phyloP scores from a whole-genome alignment of 2,113 vertebrate genomes.

The Gorsachius goisagi region DNA sequence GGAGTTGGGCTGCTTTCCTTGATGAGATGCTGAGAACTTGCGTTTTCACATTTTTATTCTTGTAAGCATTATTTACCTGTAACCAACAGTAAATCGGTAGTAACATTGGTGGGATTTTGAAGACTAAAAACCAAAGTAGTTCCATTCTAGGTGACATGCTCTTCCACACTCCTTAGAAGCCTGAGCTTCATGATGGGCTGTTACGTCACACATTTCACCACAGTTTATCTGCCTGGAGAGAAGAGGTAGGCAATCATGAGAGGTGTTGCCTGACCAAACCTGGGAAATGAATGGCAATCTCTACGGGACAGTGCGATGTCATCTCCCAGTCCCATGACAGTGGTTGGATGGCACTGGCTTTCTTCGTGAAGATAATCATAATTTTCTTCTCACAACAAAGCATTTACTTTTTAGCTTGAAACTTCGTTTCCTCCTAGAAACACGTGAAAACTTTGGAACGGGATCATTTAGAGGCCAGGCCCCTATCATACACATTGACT shows the following conservation, averaged over 20 bases:
- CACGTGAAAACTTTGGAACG: background rate
- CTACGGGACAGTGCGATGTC: background rate
- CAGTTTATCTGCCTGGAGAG: background rate
- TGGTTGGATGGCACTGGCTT: background rate
- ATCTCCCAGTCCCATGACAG: background rate
- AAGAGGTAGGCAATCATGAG: background rate
- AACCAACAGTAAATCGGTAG: background rate
- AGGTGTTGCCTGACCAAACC: background rate
- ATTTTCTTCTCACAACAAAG: background rate
- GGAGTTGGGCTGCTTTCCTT: background rate
- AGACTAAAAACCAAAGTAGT: background rate
- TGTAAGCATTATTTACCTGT: background rate
- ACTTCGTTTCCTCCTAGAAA: background rate
- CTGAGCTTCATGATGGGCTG: background rate
- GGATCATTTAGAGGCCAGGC: background rate
- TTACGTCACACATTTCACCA: background rate
- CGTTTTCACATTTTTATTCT: background rate
- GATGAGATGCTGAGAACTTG: background rate
- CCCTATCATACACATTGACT: fast-evolving
- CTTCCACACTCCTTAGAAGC: background rate
- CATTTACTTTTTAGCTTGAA: background rate
- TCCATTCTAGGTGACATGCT: background rate
- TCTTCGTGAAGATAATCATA: background rate
- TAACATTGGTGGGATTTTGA: background rate
- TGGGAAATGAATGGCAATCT: background rate